Evolutionary conservation across 1,140 invertebrate genomes (phyloP), one percentile per base, ranked within the genome.

Genomic region (Stegodyphus mimosarum): DNA sequence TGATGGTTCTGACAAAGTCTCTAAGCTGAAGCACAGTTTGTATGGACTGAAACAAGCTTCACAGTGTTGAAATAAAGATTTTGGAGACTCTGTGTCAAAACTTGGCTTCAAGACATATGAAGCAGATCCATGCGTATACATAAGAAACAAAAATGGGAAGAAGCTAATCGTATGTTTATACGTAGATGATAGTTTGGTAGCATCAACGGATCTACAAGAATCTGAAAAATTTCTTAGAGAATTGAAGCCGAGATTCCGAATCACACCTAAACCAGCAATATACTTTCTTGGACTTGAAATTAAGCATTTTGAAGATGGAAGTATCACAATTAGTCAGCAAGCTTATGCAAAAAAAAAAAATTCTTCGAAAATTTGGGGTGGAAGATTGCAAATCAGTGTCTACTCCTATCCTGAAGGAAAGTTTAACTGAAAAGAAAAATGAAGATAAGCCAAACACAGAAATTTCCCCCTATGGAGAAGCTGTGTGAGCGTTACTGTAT

Each of bases 11-110:
- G n/a, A n/a, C n/a, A n/a, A n/a, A n/a, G n/a, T n/a, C n/a, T n/a
- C n/a, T n/a, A n/a, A n/a, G n/a, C n/a, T n/a, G n/a, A n/a, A n/a
- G n/a, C n/a, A n/a, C n/a, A n/a, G n/a, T n/a, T n/a, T n/a, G n/a
- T n/a, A n/a, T n/a, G n/a, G n/a, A n/a, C n/a, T n/a, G n/a, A n/a
- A n/a, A n/a, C n/a, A n/a, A n/a, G n/a, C n/a, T n/a, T n/a, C n/a
- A 53, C 86, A 89, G 33, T 88, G 88, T 13, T 92, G 90, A 90
- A 90, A 91, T 87, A 88, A 90, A 51, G 49, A 66, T 48, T 85
- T 85, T 66, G 53, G 5, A 18, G 4, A 55, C 6, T 86, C 77
- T 53, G 4, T 15, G 33, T 33, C n/a, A 72, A n/a, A 69, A 51
- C 75, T 72, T 53, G 15, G 7, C 11, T 72, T 70, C 51, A 55